Evolutionary conservation across 2,113 vertebrate genomes (phyloP).

Genomic region (Campylomormyrus numenius): DNA sequence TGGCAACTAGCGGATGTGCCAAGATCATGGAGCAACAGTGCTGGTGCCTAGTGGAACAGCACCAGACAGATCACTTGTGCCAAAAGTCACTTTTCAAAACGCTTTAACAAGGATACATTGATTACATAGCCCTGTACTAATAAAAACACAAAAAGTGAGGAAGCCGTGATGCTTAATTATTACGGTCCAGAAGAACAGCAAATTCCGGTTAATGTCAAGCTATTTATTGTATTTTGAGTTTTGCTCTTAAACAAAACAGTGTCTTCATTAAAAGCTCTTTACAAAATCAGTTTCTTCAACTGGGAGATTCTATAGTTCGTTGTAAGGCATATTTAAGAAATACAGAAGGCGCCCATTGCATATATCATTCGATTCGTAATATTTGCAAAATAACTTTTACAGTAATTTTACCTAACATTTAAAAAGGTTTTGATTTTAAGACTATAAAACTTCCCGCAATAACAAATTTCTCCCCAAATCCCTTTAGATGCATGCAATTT

Average conservation of each 20-base stretch:
- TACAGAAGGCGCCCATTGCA: background rate
- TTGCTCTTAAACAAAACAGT: background rate
- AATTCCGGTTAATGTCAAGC: background rate
- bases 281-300: background rate
- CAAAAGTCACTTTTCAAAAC: background rate
- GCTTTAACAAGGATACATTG: background rate
- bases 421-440: background rate
- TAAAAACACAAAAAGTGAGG: background rate
- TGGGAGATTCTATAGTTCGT: background rate
- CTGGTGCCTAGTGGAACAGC: background rate
- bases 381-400: background rate
- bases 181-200: background rate
- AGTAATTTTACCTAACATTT: background rate
- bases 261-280: background rate
- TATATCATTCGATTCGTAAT: background rate
- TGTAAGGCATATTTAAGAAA: background rate
- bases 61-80: background rate
- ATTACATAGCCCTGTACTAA: background rate
- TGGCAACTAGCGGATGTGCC: slow-evolving; percentile 14
- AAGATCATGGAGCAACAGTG: background rate
- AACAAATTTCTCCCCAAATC: too few species aligned
- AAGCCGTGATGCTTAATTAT: background rate
- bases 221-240: background rate
- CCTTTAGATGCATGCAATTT: background rate
- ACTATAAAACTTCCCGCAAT: background rate